Evolutionary conservation across 1,140 invertebrate species (phyloP).

Genomic region (Ostrea edulis): DNA sequence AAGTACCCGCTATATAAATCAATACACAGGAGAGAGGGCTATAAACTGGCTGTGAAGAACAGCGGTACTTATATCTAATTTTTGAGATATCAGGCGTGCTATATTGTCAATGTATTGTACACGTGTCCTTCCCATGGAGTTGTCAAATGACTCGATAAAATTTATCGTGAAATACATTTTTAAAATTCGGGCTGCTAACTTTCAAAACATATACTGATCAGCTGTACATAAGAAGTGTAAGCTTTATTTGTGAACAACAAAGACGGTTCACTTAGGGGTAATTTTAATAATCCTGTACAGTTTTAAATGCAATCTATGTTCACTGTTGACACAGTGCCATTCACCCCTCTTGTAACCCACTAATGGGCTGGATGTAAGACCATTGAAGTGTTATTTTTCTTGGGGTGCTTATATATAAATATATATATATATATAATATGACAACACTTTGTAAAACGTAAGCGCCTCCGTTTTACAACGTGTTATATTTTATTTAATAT

Average conservation of each 20-base stretch:
- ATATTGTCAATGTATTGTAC: neutral
- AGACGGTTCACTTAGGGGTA: neutral
- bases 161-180: neutral
- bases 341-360: neutral
- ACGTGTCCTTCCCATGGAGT: neutral
- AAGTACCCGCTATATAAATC: slow-evolving; percentile 8
- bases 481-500: too few relatives aligned
- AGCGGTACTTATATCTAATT: neutral
- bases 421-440: neutral
- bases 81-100: neutral
- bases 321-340: slow-evolving; percentile 19
- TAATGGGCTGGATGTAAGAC: slow-evolving; percentile 10
- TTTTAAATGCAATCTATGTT: neutral
- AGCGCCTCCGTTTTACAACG: too few relatives aligned
- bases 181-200: too few relatives aligned
- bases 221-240: too few relatives aligned
- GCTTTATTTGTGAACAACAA: neutral
- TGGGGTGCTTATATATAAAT: neutral
- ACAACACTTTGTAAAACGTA: too few relatives aligned
- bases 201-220: too few relatives aligned
- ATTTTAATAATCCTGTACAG: slow-evolving; percentile 25
- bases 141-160: neutral
- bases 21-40: neutral
- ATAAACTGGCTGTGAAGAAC: neutral
- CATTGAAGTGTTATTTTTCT: neutral